Conservation (phyloP, 2,797 vertebrate genomes). For the Sebastes cheni region DNA sequence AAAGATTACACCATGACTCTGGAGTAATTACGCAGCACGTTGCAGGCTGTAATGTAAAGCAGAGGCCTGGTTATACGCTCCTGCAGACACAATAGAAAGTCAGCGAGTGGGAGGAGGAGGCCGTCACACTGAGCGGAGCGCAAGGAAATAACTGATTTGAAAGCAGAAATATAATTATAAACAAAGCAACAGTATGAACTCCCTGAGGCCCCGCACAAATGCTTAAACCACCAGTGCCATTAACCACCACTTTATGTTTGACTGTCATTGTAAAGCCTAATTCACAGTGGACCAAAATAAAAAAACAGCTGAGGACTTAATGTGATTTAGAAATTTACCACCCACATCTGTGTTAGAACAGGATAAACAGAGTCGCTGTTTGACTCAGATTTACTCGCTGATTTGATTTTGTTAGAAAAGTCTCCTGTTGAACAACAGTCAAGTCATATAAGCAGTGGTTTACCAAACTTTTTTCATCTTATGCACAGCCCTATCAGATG, state of each 20-base stretch:
- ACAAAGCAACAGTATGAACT: constrained; percentile 7
- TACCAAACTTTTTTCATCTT: background rate
- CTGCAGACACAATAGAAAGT: constrained; percentile 17
- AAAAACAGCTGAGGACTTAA: background rate
- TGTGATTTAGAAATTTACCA: background rate
- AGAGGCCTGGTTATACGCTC: background rate
- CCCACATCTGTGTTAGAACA: background rate
- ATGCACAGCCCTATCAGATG: background rate
- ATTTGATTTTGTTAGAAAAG: background rate
- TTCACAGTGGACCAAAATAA: background rate
- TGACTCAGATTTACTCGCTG: background rate
- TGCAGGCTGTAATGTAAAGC: too few relatives aligned
- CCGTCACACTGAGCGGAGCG: background rate
- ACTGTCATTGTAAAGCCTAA: background rate
- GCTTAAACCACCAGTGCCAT: background rate
- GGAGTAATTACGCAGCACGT: too few relatives aligned
- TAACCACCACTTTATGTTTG: constrained; percentile 1
- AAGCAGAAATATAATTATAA: constrained; percentile 34
- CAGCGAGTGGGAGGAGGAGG: constrained; percentile 24
- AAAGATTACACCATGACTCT: too few relatives aligned
- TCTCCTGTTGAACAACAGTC: background rate
- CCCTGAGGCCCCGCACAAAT: background rate
- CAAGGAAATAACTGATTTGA: constrained; percentile 16
- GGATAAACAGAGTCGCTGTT: background rate
- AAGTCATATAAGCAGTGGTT: background rate